These are phyloP conservation scores for Sternotherus odoratus DNA, from an alignment of 2,797 vertebrate species.

Conservation along the genomic window DNA sequence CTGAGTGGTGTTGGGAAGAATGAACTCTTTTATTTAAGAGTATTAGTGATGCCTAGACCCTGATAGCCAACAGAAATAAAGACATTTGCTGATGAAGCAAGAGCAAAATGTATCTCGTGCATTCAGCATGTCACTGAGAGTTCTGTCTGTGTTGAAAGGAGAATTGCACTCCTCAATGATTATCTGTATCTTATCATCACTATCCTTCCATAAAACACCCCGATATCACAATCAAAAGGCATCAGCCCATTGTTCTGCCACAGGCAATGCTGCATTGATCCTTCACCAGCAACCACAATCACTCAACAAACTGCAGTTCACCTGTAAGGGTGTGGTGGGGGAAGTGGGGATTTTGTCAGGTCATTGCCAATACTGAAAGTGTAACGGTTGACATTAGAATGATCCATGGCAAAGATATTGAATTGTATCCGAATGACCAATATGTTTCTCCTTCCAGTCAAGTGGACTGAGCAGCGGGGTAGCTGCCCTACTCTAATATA, in stretches of 20 bases:
- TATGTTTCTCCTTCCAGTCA: not conserved
- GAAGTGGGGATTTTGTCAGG: not conserved
- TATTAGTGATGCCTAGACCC: not conserved
- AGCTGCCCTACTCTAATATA: accelerated
- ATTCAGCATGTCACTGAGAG: not conserved
- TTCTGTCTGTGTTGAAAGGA: not conserved
- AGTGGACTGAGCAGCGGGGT: accelerated
- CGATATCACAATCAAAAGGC: not conserved
- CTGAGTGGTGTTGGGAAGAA: not conserved
- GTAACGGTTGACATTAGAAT: not conserved
- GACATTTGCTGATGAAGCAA: not conserved
- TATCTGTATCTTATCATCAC: not conserved
- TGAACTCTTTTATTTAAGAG: not conserved
- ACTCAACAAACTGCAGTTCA: not conserved
- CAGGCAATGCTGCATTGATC: not conserved
- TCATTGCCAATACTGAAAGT: not conserved
- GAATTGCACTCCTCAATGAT: not conserved
- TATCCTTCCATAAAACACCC: not conserved
- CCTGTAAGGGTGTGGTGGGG: too few species aligned
- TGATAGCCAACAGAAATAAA: too few species aligned
- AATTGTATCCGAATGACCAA: not conserved
- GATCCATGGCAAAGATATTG: not conserved
- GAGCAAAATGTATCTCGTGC: not conserved
- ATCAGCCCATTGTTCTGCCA: not conserved
- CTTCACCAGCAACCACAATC: not conserved